Percentiles rank a stretch among this genome's conserved stretches.
These are phyloP conservation scores for Brachylomia viminalis DNA, from an alignment of 2,888 invertebrate genomes.

Conservation along the genomic window DNA sequence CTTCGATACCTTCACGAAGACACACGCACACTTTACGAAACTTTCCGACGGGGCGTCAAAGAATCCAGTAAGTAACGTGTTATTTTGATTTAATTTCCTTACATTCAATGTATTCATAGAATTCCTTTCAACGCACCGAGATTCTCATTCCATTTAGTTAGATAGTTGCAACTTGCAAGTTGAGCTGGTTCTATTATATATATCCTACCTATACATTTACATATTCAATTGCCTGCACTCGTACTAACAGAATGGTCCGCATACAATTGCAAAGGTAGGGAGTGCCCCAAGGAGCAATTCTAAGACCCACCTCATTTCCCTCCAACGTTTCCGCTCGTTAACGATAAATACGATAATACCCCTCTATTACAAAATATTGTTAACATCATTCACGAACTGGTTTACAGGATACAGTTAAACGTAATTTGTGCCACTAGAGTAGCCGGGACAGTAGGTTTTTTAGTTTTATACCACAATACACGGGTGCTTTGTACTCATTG, in stretches of 20 bases:
- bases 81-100: conserved; percentile 36
- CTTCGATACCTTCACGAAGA: conserved; percentile 96
- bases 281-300: conserved; percentile 79
- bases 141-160: conserved; percentile 58
- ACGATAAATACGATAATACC: conserved; percentile 84
- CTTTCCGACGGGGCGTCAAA: conserved; percentile 97
- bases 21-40: conserved; percentile 96
- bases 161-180: conserved; percentile 63
- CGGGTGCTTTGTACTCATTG: conserved; percentile 65
- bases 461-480: conserved; percentile 64
- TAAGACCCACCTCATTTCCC: conserved; percentile 79
- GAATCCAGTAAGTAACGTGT: conserved; percentile 94
- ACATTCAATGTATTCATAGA: conserved; percentile 32
- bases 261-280: conserved; percentile 72
- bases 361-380: conserved; percentile 83
- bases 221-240: conserved; percentile 67
- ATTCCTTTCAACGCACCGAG: conserved; percentile 49
- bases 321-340: conserved; percentile 83
- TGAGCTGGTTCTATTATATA: conserved; percentile 64
- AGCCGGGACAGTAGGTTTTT: conserved; percentile 71
- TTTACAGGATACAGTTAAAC: conserved; percentile 83
- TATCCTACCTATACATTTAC: conserved; percentile 52
- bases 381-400: conserved; percentile 80
- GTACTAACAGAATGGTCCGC: conserved; percentile 68
- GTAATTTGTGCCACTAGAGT: conserved; percentile 82